Conservation (phyloP, 2,888 invertebrate species). For the Baccha elongata region DNA sequence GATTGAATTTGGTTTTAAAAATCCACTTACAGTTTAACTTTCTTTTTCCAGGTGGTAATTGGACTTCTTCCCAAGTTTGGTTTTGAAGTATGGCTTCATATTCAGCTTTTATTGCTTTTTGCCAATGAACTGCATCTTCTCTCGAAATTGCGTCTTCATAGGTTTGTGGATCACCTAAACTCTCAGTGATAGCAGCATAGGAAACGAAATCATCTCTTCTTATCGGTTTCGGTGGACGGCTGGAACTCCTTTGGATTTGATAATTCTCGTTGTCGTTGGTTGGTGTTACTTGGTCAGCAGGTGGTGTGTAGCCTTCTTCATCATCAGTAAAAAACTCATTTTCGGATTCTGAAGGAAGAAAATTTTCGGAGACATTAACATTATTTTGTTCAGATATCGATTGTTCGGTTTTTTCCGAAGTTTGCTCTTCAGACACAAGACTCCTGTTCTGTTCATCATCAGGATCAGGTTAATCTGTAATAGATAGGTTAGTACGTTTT, state of each 20-base stretch:
- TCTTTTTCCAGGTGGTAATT: background rate
- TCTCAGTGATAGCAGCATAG: background rate
- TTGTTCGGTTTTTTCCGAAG: no score
- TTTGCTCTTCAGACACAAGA: no score
- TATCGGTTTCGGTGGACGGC: background rate
- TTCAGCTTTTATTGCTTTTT: background rate
- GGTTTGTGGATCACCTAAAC: background rate
- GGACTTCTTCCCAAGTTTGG: background rate
- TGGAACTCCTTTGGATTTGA: background rate
- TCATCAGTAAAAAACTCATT: no score
- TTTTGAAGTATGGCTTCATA: background rate
- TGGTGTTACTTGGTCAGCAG: background rate
- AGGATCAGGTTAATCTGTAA: no score
- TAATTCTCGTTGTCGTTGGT: no score
- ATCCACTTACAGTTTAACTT: conserved; percentile 9
- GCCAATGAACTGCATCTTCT: background rate
- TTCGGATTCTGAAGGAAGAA: no score
- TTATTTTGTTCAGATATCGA: no score
- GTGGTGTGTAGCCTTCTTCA: background rate
- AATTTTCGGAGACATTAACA: no score
- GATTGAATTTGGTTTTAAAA: conserved; percentile 11
- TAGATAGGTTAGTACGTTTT: no score
- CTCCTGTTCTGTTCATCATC: no score
- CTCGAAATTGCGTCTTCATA: background rate
- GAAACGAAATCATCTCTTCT: background rate